Conservation (phyloP, 2,888 invertebrate species). For the Phymatocera aterrima region DNA sequence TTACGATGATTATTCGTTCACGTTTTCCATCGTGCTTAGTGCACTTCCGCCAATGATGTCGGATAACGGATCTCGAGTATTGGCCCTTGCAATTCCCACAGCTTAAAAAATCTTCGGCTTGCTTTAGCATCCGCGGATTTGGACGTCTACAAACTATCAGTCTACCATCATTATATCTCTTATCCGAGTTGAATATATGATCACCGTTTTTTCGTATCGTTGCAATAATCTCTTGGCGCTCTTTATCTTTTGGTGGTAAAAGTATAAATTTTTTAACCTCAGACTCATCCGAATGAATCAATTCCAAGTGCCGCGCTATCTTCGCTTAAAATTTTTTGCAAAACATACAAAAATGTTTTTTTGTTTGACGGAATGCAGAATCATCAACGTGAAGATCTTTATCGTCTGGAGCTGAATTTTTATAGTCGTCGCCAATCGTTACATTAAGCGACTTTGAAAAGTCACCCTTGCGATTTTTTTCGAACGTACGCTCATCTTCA, state of each 20-base stretch:
- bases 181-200: conserved; percentile 47
- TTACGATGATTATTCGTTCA: background rate
- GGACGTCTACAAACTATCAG: conserved; percentile 41
- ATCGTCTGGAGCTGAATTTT: too few relatives aligned
- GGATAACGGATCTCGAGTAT: conserved; percentile 41
- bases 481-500: too few relatives aligned
- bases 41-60: conserved; percentile 46
- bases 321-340: conserved; percentile 49
- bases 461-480: too few relatives aligned
- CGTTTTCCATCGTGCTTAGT: conserved; percentile 1
- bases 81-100: conserved; percentile 50
- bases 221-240: conserved; percentile 46
- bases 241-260: conserved; percentile 27
- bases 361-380: too few relatives aligned
- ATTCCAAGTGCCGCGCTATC: conserved; percentile 49
- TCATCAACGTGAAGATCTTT: too few relatives aligned
- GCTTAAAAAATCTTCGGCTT: conserved; percentile 46
- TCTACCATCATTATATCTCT: conserved; percentile 42
- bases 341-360: conserved; percentile 50
- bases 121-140: conserved; percentile 37
- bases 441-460: too few relatives aligned
- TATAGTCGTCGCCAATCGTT: too few relatives aligned
- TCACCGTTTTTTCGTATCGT: conserved; percentile 48
- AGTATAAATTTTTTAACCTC: conserved; percentile 49
- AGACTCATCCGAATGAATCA: conserved; percentile 42